These are phyloP conservation scores for Bradynema listronoti DNA, from an alignment of 1,140 invertebrate species.

Conservation along the genomic window DNA sequence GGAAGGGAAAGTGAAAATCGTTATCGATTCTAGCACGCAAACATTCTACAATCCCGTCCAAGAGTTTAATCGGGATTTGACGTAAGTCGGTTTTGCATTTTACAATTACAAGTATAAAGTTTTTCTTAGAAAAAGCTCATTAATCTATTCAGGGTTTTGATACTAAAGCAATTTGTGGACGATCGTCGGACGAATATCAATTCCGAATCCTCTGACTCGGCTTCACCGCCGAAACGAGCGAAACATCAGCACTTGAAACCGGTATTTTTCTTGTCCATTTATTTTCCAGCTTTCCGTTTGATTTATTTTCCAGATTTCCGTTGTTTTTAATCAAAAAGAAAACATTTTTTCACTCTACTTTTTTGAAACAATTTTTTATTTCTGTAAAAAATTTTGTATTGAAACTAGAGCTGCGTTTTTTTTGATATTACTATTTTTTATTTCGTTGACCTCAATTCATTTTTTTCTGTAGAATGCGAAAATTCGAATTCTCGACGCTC, in stretches of 20 bases:
- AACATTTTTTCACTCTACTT: background rate
- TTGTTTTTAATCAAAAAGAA: background rate
- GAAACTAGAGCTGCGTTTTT: slow-evolving; percentile 6
- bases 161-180: slow-evolving; percentile 40
- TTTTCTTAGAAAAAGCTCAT: background rate
- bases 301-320: background rate
- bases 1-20: slow-evolving; percentile 49
- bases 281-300: background rate
- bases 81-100: slow-evolving; percentile 32
- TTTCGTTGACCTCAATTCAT: slow-evolving; percentile 6
- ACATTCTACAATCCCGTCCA: slow-evolving; percentile 57
- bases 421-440: slow-evolving; percentile 22
- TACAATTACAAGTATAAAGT: background rate
- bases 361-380: background rate
- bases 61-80: slow-evolving; percentile 56
- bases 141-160: slow-evolving; percentile 40
- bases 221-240: too few species aligned
- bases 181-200: slow-evolving; percentile 27
- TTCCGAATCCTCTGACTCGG: too few species aligned
- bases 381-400: slow-evolving; percentile 3
- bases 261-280: background rate
- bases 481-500: slow-evolving; percentile 73
- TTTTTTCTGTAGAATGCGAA: slow-evolving; percentile 14
- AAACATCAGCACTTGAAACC: background rate
- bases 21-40: slow-evolving; percentile 14